These are phyloP conservation scores for Pseudococcus longispinus DNA, from an alignment of 2,888 invertebrate species.

Conservation along the genomic window DNA sequence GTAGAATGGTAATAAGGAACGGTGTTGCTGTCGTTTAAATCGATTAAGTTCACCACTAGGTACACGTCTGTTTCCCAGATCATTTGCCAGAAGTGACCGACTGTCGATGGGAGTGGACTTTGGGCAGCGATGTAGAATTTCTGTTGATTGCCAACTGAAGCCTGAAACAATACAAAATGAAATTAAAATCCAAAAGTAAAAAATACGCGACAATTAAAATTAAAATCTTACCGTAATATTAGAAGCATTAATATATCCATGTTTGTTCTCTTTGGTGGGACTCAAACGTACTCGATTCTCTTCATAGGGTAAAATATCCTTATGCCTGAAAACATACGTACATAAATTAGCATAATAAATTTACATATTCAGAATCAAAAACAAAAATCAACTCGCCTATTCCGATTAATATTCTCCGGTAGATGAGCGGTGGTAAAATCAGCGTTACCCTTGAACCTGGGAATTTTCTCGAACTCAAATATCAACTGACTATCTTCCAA, in stretches of 20 bases:
- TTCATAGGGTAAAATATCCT: conserved; percentile 86
- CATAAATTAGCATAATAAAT: conserved; percentile 41
- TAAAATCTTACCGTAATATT: conserved; percentile 75
- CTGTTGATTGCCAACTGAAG: conserved; percentile 81
- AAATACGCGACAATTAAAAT: neutral
- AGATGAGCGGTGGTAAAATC: conserved; percentile 76
- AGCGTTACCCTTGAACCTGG: conserved; percentile 72
- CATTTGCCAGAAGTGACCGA: conserved; percentile 83
- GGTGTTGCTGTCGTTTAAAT: conserved; percentile 64
- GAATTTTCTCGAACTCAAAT: conserved; percentile 86
- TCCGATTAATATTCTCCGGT: conserved; percentile 70
- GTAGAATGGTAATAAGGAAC: conserved; percentile 68
- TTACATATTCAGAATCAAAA: neutral
- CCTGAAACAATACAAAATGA: conserved; percentile 65
- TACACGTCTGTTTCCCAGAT: conserved; percentile 88
- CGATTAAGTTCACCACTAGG: conserved; percentile 79
- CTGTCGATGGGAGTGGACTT: conserved; percentile 70
- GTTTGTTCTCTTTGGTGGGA: conserved; percentile 82
- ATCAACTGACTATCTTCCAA: conserved; percentile 77
- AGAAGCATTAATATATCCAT: conserved; percentile 92
- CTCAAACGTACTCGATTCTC: conserved; percentile 84
- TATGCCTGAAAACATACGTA: conserved; percentile 65
- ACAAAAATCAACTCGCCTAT: conserved; percentile 60
- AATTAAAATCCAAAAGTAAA: neutral
- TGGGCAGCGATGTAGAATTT: conserved; percentile 86